Conservation (phyloP, 1,140 invertebrate species). For the Aphidius gifuensis region DNA sequence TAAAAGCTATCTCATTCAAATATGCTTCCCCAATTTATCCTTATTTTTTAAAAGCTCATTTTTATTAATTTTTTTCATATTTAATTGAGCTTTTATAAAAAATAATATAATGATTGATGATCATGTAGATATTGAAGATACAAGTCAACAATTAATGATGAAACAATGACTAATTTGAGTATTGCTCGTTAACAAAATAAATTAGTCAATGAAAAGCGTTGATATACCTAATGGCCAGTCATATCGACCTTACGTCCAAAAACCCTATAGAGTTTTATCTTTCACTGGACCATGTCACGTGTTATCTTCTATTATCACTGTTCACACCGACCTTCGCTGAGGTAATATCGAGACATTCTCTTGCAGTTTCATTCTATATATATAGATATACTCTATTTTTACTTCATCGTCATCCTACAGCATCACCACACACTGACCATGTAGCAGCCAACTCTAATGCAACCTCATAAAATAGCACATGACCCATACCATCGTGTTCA, state of each 20-base stretch:
- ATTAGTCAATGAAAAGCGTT: conserved; percentile 24
- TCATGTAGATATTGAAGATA: no score
- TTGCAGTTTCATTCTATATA: no score
- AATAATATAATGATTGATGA: no score
- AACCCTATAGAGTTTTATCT: conserved; percentile 25
- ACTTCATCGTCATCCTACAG: not conserved
- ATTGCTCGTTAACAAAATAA: conserved; percentile 28
- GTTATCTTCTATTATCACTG: conserved; percentile 25
- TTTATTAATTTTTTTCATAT: no score
- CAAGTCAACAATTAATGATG: no score
- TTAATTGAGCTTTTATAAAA: no score
- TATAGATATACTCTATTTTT: not conserved
- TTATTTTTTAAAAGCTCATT: no score
- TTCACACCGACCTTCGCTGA: conserved; percentile 12
- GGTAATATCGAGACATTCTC: not conserved
- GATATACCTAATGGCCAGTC: conserved; percentile 14
- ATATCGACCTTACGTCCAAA: not conserved
- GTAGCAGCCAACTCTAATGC: not conserved
- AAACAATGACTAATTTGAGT: no score
- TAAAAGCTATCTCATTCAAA: no score
- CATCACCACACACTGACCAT: not conserved
- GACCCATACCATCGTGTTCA: not conserved
- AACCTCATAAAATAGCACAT: not conserved
- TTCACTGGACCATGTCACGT: conserved; percentile 11
- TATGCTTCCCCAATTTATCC: no score